Base-by-base conservation (phyloP, 2,888 invertebrate genomes). In the Parnassius orleans region DNA sequence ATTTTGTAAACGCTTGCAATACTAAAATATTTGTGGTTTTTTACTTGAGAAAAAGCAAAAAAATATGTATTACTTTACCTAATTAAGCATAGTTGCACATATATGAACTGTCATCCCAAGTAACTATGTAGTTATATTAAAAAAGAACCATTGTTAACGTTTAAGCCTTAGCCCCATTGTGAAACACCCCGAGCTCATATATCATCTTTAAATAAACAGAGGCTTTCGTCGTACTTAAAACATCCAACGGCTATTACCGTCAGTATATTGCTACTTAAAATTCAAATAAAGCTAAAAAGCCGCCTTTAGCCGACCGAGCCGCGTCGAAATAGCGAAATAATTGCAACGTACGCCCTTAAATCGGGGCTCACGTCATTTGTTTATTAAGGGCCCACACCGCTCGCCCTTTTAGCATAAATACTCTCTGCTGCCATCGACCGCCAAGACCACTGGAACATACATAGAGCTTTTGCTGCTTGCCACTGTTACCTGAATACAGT, bases 251-350 rank as follows among this genome's bases (percentile, higher is more conserved):
- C 69, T 59, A 63, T 59, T 56, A 63, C 59, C 59, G 64, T 68
- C 65, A 58, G 56, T 65, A 60, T 65, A 64, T 66, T 61, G 73
- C 76, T 73, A 76, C 78, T 78, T 78, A 78, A 83, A 78, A 77
- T 78, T 80, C 78, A 79, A 81, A 82, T 81, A 84, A 83, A 83
- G 80, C 77, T 73, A 79, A 80, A 80, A 80, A 73, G 78, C 81
- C 80, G 81, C 80, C 77, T 78, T 75, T 71, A 66, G 71, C 69
- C 72, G 64, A 64, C 59, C 69, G 66, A 72, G 76, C 73, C 75
- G 77, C 81, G 80, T 83, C 77, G 80, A 80, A 83, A 85, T 83
- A 85, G 86, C 77, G 78, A 87, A 88, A 88, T 88, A 87, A 87
- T 87, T 87, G 87, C 86, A 77, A 77, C 78, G 78, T 69, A 68